Base-by-base conservation (phyloP, 2,797 vertebrate genomes). In the Phyllotis vaccarum region DNA sequence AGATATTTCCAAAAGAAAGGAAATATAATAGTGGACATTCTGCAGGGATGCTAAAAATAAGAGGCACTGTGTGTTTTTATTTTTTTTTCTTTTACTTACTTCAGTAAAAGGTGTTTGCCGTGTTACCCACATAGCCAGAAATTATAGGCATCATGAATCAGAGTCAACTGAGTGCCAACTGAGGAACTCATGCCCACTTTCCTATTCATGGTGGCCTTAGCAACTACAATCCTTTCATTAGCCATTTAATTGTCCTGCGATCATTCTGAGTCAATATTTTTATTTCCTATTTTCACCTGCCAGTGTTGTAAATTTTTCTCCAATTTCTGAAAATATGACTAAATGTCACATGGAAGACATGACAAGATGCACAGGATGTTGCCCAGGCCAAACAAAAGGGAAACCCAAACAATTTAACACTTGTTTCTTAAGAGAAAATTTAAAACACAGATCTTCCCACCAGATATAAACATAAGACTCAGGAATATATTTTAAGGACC, bases 211-310 rank as follows among this genome's bases (percentile, higher is more conserved):
- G 97, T 95, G 96, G 96, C 95, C 97, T 97, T 97, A 96, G 95
- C 64, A 97, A 95, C 96, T 97, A 86, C 91, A 97, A 76, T 86
- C 97, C 97, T 98, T 98, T 98, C 98, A 98, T 98, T 98, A 96
- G 91, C 93, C 97, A 31, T 98, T 98, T 98, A 98, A 98, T 98
- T 98, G 97, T 98, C 97, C 96, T 97, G 95, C 95, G 98, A 98
- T 98, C 13, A 94, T 91, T 97, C 97, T 96, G 56, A 98, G 97
- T 98, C 98, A 98, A 98, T 98, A 98, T 98, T 98, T 98, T 97
- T 97, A 97, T 98, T 98, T 98, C 98, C 98, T 97, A 91, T 97
- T 98, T 98, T 98, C 96, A 98, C 97, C 97, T 98, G 96, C 92
- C 94, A 97, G 87, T 88, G 96, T 94, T 97, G 92, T 98, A 97